Percentiles rank a stretch among this genome's conserved stretches.
Conservation (phyloP, 2,888 invertebrate species). For the Tenthredo notha region DNA sequence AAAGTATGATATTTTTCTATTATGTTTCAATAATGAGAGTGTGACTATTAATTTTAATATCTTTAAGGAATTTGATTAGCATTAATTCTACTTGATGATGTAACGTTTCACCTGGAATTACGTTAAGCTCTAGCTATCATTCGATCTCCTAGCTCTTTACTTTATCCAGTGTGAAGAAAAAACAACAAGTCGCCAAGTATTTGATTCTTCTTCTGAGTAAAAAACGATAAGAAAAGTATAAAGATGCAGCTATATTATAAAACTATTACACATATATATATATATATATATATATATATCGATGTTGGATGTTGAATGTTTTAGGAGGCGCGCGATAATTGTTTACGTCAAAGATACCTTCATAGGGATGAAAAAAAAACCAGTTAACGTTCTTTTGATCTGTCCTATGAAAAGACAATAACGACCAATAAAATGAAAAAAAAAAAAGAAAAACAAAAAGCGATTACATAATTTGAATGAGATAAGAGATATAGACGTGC, state of each 20-base stretch:
- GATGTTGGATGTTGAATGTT: slow-evolving; percentile 47
- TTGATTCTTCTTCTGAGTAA: background rate
- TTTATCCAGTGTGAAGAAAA: background rate
- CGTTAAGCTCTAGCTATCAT: background rate
- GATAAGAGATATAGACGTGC: slow-evolving; percentile 59
- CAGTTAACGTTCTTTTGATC: background rate
- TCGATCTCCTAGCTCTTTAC: background rate
- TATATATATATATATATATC: slow-evolving; percentile 21
- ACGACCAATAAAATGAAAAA: slow-evolving; percentile 2
- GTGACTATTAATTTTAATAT: slow-evolving; percentile 28
- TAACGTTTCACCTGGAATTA: background rate
- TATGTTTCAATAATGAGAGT: slow-evolving; percentile 11
- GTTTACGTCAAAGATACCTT: background rate
- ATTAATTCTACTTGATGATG: background rate
- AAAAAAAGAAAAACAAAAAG: background rate
- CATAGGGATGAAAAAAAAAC: no score
- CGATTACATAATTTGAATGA: background rate
- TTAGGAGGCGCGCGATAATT: slow-evolving; percentile 19
- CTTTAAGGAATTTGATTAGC: background rate
- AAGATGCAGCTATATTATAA: background rate
- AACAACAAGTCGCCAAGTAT: background rate
- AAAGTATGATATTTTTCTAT: slow-evolving; percentile 52
- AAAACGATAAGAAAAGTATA: background rate
- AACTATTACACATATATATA: background rate
- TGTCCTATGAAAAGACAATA: slow-evolving; percentile 14